Conservation (phyloP, 2,113 vertebrate genomes). For the Chlorocebus sabaeus region DNA sequence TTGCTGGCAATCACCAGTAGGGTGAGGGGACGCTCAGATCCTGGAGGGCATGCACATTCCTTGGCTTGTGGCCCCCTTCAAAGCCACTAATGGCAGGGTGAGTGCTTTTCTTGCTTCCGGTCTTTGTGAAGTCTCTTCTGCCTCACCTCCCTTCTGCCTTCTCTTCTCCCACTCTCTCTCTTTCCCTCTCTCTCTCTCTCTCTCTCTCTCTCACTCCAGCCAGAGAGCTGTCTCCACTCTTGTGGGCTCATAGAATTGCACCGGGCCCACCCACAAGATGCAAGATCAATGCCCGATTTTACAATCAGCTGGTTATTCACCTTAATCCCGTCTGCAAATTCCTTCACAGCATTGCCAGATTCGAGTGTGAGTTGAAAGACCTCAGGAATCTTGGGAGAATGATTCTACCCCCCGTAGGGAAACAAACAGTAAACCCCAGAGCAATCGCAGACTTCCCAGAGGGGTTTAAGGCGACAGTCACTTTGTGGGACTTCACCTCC, state of each 20-base stretch:
- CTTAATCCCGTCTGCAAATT: neutral
- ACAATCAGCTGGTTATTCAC: neutral
- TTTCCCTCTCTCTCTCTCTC: neutral
- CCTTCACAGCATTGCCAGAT: neutral
- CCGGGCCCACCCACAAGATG: neutral
- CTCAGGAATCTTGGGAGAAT: neutral
- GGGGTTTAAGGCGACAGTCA: neutral
- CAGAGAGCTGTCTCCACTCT: neutral
- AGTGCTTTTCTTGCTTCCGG: neutral
- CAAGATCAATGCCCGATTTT: neutral
- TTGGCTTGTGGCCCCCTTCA: neutral
- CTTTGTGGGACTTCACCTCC: neutral
- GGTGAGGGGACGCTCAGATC: neutral
- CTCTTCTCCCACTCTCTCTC: neutral
- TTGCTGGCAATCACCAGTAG: neutral
- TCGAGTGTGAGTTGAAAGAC: neutral
- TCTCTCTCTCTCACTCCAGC: neutral
- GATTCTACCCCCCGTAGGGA: neutral
- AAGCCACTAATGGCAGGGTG: neutral
- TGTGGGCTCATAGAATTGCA: too few species aligned
- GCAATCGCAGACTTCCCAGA: neutral
- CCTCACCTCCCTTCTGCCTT: neutral
- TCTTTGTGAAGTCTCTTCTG: neutral
- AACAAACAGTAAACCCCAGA: neutral
- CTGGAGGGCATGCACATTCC: neutral